These are phyloP conservation scores for Kryptolebias ocellatus DNA, from an alignment of 2,797 vertebrate genomes.

Conservation along the genomic window DNA sequence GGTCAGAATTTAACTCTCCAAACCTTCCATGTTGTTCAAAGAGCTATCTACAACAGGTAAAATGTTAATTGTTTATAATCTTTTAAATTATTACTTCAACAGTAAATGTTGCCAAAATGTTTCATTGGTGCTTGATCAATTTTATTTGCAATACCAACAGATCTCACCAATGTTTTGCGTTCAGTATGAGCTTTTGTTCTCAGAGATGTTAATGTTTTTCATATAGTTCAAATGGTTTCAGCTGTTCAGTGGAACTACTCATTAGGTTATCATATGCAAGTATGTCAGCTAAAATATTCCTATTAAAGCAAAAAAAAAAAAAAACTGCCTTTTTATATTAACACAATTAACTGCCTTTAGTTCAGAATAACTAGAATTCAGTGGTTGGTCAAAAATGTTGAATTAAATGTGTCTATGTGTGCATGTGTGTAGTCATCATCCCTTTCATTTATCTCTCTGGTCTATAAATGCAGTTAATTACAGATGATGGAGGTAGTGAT, in stretches of 20 bases:
- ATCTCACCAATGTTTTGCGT: constrained; percentile 33
- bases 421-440: constrained; percentile 19
- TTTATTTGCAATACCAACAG: not conserved
- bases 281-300: constrained; percentile 51
- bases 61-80: too few relatives aligned
- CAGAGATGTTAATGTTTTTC: constrained; percentile 28
- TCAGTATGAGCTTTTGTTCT: constrained; percentile 34
- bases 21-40: not conserved
- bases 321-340: constrained; percentile 41
- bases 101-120: not conserved
- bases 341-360: constrained; percentile 39
- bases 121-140: not conserved
- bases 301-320: constrained; percentile 13
- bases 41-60: not conserved
- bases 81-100: not conserved
- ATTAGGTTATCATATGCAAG: constrained; percentile 36
- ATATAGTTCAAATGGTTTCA: constrained; percentile 54
- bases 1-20: not conserved
- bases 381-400: constrained; percentile 18
- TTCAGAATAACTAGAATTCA: constrained; percentile 18
- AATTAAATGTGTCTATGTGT: constrained; percentile 21
- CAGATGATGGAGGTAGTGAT: constrained; percentile 81
- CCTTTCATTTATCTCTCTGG: constrained; percentile 58
- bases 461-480: constrained; percentile 82
- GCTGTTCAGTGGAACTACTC: constrained; percentile 39